These are phyloP conservation scores for Passerina amoena DNA, from an alignment of 2,113 vertebrate genomes.

Conservation along the genomic window DNA sequence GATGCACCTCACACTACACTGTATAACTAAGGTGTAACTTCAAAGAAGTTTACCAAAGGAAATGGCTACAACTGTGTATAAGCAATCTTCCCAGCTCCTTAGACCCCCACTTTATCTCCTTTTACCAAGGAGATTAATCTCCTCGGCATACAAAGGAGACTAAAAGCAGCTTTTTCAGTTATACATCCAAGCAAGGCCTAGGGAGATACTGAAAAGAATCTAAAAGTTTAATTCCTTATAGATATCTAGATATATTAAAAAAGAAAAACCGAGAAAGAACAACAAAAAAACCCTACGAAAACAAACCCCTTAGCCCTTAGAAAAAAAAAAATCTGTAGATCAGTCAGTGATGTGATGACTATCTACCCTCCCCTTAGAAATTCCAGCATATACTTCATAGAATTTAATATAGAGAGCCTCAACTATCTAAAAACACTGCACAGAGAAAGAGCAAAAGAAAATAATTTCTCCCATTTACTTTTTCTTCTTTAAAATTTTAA, in stretches of 20 bases:
- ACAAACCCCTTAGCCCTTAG: accelerated
- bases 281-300: not conserved
- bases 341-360: accelerated
- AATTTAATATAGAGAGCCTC: not conserved
- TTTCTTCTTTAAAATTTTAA: not conserved
- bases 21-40: not conserved
- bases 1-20: accelerated
- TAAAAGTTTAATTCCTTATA: not conserved
- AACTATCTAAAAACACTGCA: not conserved
- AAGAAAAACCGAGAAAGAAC: accelerated
- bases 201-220: not conserved
- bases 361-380: not conserved
- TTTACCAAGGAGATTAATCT: not conserved
- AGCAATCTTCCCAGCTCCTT: not conserved
- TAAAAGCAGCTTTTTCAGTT: not conserved
- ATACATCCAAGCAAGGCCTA: not conserved
- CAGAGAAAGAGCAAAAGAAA: not conserved
- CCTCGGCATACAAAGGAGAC: not conserved
- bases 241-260: accelerated
- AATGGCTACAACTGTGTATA: not conserved
- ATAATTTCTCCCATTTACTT: not conserved
- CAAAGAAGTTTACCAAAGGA: not conserved
- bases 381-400: accelerated
- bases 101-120: not conserved
- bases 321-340: not conserved